phyloP scores from a whole-genome alignment of 2,113 vertebrate genomes.

The Atherinomorus stipes region DNA sequence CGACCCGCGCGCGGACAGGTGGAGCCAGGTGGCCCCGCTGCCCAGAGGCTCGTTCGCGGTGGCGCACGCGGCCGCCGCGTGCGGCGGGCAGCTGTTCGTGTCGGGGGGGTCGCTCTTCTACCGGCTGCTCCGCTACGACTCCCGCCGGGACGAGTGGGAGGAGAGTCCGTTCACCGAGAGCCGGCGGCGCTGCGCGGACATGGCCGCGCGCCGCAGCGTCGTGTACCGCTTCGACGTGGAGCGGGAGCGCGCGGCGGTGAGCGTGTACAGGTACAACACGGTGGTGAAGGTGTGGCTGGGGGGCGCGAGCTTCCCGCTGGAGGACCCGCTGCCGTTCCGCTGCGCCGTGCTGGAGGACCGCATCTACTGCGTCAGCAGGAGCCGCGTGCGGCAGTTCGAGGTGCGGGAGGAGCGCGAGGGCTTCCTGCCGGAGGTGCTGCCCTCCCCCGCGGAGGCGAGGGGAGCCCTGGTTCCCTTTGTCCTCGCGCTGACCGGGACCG shows the following conservation, averaged over 20 bases:
- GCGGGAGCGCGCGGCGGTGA: constrained; percentile 76
- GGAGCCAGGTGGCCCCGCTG: constrained; percentile 87
- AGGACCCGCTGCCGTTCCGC: constrained; percentile 85
- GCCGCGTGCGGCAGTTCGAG: constrained; percentile 85
- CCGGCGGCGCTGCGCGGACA: constrained; percentile 87
- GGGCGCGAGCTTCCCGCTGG: constrained; percentile 75
- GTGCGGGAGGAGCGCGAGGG: constrained; percentile 74
- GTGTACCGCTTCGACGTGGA: constrained; percentile 92
- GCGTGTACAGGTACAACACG: constrained; percentile 90
- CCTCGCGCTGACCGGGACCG: constrained; percentile 75
- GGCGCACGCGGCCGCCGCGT: constrained; percentile 89
- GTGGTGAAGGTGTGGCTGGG: constrained; percentile 91
- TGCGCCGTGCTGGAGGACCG: constrained; percentile 86
- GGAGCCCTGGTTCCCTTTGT: constrained; percentile 89
- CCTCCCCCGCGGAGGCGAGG: constrained; percentile 81
- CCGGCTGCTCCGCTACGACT: constrained; percentile 91
- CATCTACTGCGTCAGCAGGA: constrained; percentile 92
- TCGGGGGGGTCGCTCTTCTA: constrained; percentile 94
- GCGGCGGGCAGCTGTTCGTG: constrained; percentile 91
- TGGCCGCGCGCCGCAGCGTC: constrained; percentile 89
- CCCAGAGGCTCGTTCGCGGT: constrained; percentile 92
- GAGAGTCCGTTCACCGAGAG: constrained; percentile 94
- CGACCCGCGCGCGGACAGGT: constrained; percentile 90
- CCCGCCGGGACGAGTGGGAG: constrained; percentile 91
- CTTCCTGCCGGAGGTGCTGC: constrained; percentile 82